Base-by-base conservation (phyloP, 2,113 vertebrate genomes). In the Alosa alosa region DNA sequence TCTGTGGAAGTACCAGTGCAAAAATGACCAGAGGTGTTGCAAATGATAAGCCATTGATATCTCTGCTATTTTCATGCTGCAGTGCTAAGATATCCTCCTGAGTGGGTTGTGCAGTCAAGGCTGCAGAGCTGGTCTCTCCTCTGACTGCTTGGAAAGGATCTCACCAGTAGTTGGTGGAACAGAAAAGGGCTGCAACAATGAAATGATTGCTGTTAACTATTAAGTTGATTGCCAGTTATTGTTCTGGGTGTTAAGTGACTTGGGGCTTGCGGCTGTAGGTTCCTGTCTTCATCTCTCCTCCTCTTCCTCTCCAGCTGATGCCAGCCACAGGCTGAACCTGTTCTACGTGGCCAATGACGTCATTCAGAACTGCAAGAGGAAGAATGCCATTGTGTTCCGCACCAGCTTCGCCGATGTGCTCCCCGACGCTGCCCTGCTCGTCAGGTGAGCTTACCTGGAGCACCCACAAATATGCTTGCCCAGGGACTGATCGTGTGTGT, bases 341-440 rank as follows among this genome's bases (percentile, higher is more conserved):
- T 99, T 99, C 90, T 99, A 97, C 92, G 89, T 99, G 88, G 98
- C 98, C 90, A 99, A 99, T 0, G 98, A 99, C 44, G 97, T 99
- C 88, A 99, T 99, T 85, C 98, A 99, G 93, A 99, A 99, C 94
- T 99, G 98, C 95, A 99, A 99, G 89, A 96, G 98, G 82, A 99
- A 96, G 90, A 99, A 99, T 0, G 98, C 98, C 0, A 96, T 99
- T 0, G 94, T 97, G n/a, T 99, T 97, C 85, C 96, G 98, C 0
- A 92, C 96, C 6, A 91, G 97, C 0, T 99, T 99, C 10, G 97
- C 97, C 0, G 98, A 99, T 3, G 96, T 97, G 81, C 97, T 99
- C 5, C 97, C 97, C 0, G 96, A 97, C 86, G 98, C 98, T 0
- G 96, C 96, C 10, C 96, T 96, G 2, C 93, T 99, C 81, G 97